A percentile compares a stretch with the other conserved stretches of the same genome.
phyloP scores from a whole-genome alignment of 2,113 vertebrate genomes.

The Prochilodus magdalenae region DNA sequence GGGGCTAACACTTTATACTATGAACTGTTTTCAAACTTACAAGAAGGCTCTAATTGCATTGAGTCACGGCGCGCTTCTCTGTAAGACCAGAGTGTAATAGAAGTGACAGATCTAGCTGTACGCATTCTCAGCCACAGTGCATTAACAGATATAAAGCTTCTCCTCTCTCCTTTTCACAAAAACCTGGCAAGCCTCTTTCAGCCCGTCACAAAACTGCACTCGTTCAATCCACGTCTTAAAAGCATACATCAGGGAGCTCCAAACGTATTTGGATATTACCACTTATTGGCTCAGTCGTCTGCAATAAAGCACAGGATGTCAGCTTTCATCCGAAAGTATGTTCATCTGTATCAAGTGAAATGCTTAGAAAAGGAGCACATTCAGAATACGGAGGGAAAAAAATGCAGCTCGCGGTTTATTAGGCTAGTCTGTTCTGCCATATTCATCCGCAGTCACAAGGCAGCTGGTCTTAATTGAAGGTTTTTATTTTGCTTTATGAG shows the following conservation, averaged over 20 bases:
- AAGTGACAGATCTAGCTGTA: neutral
- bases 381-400: neutral
- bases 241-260: neutral
- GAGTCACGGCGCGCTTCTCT: neutral
- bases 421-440: constrained; percentile 1
- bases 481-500: neutral
- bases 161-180: neutral
- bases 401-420: neutral
- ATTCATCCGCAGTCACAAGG: neutral
- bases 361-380: neutral
- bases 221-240: neutral
- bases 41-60: neutral
- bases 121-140: neutral
- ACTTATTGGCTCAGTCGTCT: neutral
- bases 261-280: neutral
- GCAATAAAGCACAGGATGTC: neutral
- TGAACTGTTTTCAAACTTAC: neutral
- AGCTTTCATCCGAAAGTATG: neutral
- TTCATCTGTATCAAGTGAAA: neutral
- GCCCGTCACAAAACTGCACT: neutral
- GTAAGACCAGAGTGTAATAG: neutral
- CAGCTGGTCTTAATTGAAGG: constrained; percentile 5
- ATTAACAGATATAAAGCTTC: neutral
- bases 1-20: neutral
- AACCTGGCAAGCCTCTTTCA: neutral